Conservation (phyloP, 2,888 invertebrate species). For the Drosophila greeni region DNA sequence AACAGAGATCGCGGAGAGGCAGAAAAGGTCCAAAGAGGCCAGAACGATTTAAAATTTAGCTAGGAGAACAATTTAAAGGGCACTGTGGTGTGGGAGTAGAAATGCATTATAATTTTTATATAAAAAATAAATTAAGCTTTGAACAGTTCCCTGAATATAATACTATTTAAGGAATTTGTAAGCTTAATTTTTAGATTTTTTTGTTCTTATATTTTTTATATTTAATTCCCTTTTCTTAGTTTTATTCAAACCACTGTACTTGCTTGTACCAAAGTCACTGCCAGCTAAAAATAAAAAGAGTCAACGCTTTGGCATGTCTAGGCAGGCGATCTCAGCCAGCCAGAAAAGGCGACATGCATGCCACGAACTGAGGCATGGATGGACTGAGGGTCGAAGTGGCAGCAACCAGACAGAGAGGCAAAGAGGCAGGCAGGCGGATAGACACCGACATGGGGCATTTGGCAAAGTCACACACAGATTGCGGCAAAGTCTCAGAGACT, state of each 20-base stretch:
- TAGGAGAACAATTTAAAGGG: conserved; percentile 56
- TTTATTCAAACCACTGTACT: conserved; percentile 48
- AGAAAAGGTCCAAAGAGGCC: conserved; percentile 34
- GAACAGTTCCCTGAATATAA: no score
- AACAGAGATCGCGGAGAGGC: conserved; percentile 25
- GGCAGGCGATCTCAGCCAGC: conserved; percentile 56
- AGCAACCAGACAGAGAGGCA: no score
- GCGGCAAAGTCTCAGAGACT: conserved; percentile 16
- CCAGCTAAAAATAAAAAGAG: conserved; percentile 71
- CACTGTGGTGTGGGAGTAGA: conserved; percentile 40
- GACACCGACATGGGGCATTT: conserved; percentile 44
- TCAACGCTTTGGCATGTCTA: conserved; percentile 72
- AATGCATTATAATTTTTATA: neutral
- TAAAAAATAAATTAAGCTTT: neutral
- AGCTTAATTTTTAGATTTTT: neutral
- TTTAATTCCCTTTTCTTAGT: neutral
- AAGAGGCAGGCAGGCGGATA: conserved; percentile 22
- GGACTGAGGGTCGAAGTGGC: conserved; percentile 29
- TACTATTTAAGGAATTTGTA: neutral
- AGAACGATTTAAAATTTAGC: conserved; percentile 30
- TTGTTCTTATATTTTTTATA: neutral
- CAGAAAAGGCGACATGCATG: conserved; percentile 68
- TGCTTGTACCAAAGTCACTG: conserved; percentile 48
- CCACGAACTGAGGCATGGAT: conserved; percentile 40
- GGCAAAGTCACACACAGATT: conserved; percentile 24